Conservation (phyloP, 2,797 vertebrate species). For the Odontamblyopus rebecca region DNA sequence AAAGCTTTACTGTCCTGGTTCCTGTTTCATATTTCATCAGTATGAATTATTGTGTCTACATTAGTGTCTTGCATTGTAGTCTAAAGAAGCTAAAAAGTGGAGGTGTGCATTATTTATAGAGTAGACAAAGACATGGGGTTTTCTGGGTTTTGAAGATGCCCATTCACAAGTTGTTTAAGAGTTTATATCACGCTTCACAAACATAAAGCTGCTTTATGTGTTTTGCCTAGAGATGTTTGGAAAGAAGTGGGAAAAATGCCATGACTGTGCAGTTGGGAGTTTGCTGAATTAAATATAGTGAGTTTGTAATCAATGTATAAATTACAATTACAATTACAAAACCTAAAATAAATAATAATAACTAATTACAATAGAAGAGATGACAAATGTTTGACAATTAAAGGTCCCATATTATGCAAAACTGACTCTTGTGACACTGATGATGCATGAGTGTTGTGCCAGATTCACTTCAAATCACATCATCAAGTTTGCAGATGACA, state of each 20-base stretch:
- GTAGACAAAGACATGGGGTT: not conserved
- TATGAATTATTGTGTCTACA: not conserved
- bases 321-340: not conserved
- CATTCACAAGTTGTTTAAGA: not conserved
- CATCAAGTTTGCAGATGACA: too few species aligned
- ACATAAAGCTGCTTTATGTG: not conserved
- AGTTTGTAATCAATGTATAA: constrained; percentile 2
- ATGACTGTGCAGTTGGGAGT: not conserved
- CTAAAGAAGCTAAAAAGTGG: not conserved
- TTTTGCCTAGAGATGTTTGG: constrained; percentile 3
- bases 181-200: not conserved
- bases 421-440: too few species aligned
- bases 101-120: not conserved
- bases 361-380: too few species aligned
- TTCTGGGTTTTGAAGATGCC: not conserved
- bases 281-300: not conserved
- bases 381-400: too few species aligned
- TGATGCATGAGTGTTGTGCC: too few species aligned
- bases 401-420: too few species aligned
- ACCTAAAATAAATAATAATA: too few species aligned
- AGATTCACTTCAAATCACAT: too few species aligned
- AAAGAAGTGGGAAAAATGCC: not conserved
- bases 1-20: not conserved
- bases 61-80: not conserved
- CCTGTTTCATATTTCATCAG: not conserved